These are phyloP conservation scores for Loripinus fragilis DNA, from an alignment of 2,888 invertebrate species.

Conservation along the genomic window DNA sequence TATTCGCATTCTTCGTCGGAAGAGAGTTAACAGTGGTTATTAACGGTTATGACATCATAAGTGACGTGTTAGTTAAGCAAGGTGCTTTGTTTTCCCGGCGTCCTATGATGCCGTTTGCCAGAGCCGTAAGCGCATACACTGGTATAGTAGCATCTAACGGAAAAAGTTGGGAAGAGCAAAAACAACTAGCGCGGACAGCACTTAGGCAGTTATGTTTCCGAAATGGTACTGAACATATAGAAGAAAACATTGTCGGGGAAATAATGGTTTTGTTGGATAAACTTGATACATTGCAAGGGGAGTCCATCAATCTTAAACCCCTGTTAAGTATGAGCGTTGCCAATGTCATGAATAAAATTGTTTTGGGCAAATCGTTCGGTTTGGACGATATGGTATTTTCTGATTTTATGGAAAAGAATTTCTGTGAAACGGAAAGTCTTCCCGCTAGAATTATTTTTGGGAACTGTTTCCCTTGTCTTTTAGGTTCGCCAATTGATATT, in stretches of 20 bases:
- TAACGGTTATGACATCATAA: constrained; percentile 44
- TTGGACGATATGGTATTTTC: background rate
- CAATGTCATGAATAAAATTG: background rate
- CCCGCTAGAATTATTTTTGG: background rate
- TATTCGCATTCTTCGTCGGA: constrained; percentile 43
- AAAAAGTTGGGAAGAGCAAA: constrained; percentile 42
- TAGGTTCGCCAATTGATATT: background rate
- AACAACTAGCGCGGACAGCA: constrained; percentile 16
- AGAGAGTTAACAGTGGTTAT: constrained; percentile 38
- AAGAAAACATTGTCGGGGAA: constrained; percentile 22
- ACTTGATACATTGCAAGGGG: background rate
- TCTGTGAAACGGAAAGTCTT: too few relatives aligned
- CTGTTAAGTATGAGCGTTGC: background rate
- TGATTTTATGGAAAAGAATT: background rate
- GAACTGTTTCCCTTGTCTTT: background rate
- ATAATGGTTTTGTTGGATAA: background rate
- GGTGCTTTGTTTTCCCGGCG: constrained; percentile 31
- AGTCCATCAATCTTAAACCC: background rate
- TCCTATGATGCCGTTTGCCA: constrained; percentile 19
- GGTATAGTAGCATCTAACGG: constrained; percentile 28
- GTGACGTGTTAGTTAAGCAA: constrained; percentile 44
- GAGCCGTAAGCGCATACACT: constrained; percentile 3
- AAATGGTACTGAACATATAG: constrained; percentile 26
- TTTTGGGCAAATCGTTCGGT: background rate
- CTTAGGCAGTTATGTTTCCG: constrained; percentile 40